A percentile compares a stretch with the other conserved stretches of the same genome.
Conservation (phyloP, 2,113 vertebrate genomes). For the Oostethus manadensis region DNA sequence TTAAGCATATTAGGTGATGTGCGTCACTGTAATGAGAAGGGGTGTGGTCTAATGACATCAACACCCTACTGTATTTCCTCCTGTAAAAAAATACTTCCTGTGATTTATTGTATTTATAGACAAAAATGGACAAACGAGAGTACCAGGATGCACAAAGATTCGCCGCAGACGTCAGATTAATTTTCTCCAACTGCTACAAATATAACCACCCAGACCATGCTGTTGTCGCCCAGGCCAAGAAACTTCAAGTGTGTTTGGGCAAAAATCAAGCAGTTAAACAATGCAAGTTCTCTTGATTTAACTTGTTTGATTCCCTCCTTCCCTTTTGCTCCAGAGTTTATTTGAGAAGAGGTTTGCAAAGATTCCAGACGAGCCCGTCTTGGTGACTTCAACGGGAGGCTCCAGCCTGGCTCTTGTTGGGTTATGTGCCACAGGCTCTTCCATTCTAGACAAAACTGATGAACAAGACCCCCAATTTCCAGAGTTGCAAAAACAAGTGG, state of each 20-base stretch:
- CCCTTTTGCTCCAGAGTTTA: slow-evolving; percentile 73
- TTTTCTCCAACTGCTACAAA: slow-evolving; percentile 99
- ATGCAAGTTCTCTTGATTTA: background rate
- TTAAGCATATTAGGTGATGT: no score
- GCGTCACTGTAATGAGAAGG: no score
- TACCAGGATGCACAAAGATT: slow-evolving; percentile 87
- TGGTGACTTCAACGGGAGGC: slow-evolving; percentile 40
- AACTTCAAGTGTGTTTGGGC: slow-evolving; percentile 82
- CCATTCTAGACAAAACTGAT: slow-evolving; percentile 74
- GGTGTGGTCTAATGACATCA: no score
- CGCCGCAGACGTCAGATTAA: slow-evolving; percentile 88
- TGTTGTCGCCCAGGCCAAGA: slow-evolving; percentile 86
- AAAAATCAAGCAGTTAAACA: no score
- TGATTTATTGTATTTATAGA: slow-evolving; percentile 65
- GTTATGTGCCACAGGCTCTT: slow-evolving; percentile 74
- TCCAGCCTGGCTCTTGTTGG: slow-evolving; percentile 73
- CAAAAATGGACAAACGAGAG: slow-evolving; percentile 87
- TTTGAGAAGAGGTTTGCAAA: slow-evolving; percentile 95
- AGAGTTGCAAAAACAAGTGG: slow-evolving; percentile 86
- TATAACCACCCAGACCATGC: slow-evolving; percentile 92
- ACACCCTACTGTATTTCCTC: background rate
- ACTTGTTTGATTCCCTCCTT: background rate
- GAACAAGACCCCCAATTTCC: slow-evolving; percentile 79
- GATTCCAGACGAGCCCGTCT: slow-evolving; percentile 85
- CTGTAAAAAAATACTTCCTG: background rate